Evolutionary conservation across 2,113 vertebrate species (phyloP).

Genomic region (Corythaixoides concolor): DNA sequence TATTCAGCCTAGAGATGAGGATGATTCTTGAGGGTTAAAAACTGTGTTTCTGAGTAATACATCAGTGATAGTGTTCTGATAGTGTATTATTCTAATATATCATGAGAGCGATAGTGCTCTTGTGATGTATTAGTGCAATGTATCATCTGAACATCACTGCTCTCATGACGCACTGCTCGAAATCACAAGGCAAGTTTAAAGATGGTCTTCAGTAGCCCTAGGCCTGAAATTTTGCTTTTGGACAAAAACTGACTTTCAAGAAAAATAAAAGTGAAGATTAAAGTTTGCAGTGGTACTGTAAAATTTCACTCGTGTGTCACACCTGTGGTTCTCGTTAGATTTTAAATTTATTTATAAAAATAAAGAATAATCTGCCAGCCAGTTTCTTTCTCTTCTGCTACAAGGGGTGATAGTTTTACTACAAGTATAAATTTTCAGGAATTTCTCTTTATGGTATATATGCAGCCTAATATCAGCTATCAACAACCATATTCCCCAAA

Average conservation of each 20-base stretch:
- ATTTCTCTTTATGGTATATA: not conserved
- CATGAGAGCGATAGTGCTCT: constrained; percentile 52
- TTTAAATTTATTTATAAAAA: not conserved
- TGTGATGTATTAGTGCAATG: constrained; percentile 66
- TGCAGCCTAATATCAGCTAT: not conserved
- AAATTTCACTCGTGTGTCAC: not conserved
- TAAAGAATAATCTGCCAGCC: not conserved
- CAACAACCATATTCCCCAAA: not conserved
- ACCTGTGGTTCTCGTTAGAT: not conserved
- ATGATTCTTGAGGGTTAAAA: constrained; percentile 61
- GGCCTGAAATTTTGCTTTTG: constrained; percentile 53
- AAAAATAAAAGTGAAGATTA: constrained; percentile 26
- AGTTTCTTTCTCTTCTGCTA: not conserved
- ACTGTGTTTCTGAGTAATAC: constrained; percentile 63
- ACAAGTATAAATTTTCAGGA: not conserved
- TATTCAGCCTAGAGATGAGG: not conserved
- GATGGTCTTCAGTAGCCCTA: constrained; percentile 37
- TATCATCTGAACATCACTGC: constrained; percentile 66
- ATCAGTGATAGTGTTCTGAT: constrained; percentile 65
- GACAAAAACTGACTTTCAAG: constrained; percentile 47
- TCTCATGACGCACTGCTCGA: constrained; percentile 66
- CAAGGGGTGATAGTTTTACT: not conserved
- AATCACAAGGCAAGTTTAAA: constrained; percentile 66
- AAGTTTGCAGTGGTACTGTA: not conserved
- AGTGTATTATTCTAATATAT: constrained; percentile 73